Base-by-base conservation (phyloP, 2,113 vertebrate genomes). In the Syngnathoides biaculeatus region DNA sequence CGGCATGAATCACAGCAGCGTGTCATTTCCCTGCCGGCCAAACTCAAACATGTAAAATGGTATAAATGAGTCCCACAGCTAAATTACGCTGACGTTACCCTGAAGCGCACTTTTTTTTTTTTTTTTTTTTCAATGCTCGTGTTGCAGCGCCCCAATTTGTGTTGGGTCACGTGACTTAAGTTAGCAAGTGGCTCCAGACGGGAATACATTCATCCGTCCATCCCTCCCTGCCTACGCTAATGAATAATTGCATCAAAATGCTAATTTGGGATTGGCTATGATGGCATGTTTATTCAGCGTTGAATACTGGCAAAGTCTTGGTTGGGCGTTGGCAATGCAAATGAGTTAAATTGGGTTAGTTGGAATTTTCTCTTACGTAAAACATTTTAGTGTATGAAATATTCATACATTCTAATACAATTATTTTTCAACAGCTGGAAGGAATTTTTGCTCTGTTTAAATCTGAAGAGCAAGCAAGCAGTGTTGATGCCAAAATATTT, bases 31-130 rank as follows among this genome's bases (percentile, higher is more conserved):
- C 68, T 30, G n/a, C 69, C 38, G 61, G 64, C 43, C 52, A 22
- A 71, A 64, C 22, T 59, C 42, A 22, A 45, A 56, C 62, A 65
- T 35, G 14, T 53, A 52, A 38, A 57, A 77, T 53, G 61, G 20
- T 47, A 64, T 30, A 65, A 63, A 73, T 53, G 35, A 59, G 67
- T 27, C 52, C 14, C 11, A n/a, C 30, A 48, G 58, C 42, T 24
- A 56, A 40, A 61, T 43, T 20, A 45, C 55, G n/a, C 38, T 45
- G 2, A 42, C 13, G 22, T 40, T 30, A 39, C 53, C 38, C 35
- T 43, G 52, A 60, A 3, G 52, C 20, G 19, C 6, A 11, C 13
- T 3, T 22, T 55, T 12, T 66, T 13, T n/a, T n/a, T n/a, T 3
- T 22, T 55, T 12, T 66, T 13, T n/a, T n/a, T n/a, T n/a, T n/a